These are phyloP conservation scores for Sebastes cheni DNA, from an alignment of 2,797 vertebrate genomes.

Conservation along the genomic window DNA sequence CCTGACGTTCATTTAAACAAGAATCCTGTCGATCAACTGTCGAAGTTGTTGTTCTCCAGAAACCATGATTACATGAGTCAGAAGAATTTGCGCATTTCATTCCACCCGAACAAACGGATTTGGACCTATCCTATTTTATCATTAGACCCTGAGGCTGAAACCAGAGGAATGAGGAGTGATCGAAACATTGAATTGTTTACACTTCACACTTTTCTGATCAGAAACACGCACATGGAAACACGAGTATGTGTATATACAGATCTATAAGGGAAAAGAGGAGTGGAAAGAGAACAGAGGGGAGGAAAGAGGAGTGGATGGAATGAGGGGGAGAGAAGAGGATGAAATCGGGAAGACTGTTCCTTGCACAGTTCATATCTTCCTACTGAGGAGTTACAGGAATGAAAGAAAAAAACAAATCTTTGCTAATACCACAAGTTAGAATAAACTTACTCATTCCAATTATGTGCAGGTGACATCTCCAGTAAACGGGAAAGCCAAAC, in stretches of 20 bases:
- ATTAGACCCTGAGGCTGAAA: background rate
- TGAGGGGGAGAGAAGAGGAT: constrained; percentile 9
- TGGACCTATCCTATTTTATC: background rate
- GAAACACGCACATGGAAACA: constrained; percentile 23
- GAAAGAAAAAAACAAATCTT: background rate
- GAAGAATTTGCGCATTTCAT: background rate
- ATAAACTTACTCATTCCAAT: background rate
- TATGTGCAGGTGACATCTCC: constrained; percentile 14
- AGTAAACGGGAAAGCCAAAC: constrained; percentile 1
- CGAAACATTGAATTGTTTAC: constrained; percentile 32
- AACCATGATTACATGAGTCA: background rate
- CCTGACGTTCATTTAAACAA: background rate
- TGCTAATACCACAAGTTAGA: background rate
- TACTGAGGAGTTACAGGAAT: background rate
- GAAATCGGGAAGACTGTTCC: constrained; percentile 37
- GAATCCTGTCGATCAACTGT: background rate
- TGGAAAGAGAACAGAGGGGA: background rate
- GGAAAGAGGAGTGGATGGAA: background rate
- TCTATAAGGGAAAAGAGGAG: constrained; percentile 16
- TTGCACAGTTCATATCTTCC: constrained; percentile 1
- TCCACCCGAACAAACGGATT: background rate
- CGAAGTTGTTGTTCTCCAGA: background rate
- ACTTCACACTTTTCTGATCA: constrained; percentile 31
- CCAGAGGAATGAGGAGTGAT: constrained; percentile 50
- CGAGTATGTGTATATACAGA: constrained; percentile 1